A percentile compares a stretch with the other conserved stretches of the same genome.
Conservation (phyloP, 35 echinoderm and acorn worm species). For the Apostichopus parvimensis region DNA sequence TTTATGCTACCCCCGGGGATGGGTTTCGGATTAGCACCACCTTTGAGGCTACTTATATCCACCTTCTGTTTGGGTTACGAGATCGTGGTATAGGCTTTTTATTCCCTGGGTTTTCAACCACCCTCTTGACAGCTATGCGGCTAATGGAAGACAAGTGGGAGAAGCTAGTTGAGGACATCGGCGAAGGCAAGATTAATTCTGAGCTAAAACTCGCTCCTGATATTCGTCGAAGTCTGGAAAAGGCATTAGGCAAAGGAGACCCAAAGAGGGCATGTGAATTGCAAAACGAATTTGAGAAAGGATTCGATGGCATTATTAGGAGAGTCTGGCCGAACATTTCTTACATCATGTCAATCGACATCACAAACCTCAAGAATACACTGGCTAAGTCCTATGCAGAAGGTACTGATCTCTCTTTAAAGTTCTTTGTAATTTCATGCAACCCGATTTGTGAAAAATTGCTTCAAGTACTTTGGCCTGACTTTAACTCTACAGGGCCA, state of each 20-base stretch:
- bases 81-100: conserved; percentile 56
- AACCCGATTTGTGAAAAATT: too few relatives aligned
- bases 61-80: conserved; percentile 71
- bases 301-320: conserved; percentile 59
- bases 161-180: conserved; percentile 52
- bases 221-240: conserved; percentile 39
- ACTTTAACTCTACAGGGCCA: too few relatives aligned
- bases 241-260: conserved; percentile 32
- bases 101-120: conserved; percentile 43
- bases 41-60: conserved; percentile 58
- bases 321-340: conserved; percentile 56
- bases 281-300: conserved; percentile 57
- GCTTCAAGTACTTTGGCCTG: too few relatives aligned
- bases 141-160: conserved; percentile 56
- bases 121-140: conserved; percentile 27
- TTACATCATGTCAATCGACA: conserved; percentile 46
- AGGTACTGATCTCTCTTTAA: conserved; percentile 9
- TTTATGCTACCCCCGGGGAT: conserved; percentile 58
- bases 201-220: conserved; percentile 40
- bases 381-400: conserved; percentile 40
- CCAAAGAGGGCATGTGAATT: conserved; percentile 47
- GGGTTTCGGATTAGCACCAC: conserved; percentile 47
- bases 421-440: too few relatives aligned
- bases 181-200: conserved; percentile 16
- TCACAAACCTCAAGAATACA: conserved; percentile 9